Base-by-base conservation (phyloP, 2,888 invertebrate species). In the Desoria tigrina region DNA sequence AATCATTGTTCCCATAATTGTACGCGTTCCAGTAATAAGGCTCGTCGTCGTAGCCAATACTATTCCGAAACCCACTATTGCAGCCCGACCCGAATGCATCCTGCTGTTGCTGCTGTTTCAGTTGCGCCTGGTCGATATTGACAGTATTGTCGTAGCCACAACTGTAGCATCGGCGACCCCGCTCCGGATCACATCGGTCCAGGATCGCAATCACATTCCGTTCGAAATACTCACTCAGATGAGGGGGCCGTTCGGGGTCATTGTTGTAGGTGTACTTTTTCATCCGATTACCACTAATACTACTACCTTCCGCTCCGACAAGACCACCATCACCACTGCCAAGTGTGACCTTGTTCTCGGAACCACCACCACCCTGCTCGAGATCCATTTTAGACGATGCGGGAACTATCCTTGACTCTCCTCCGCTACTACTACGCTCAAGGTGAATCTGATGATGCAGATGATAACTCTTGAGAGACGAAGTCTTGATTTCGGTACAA, bases 191-290 rank as follows among this genome's bases (percentile, higher is more conserved):
- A 66, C 71, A 71, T 32, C 68, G 64, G 37, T 65, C 65, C 57
- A 71, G 45, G 23, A 71, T 64, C 37, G 71, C 71, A 39, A 71
- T 71, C 59, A 71, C 66, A 66, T 66, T 68, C 45, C 57, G 55
- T 18, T 68, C 71, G 27, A 61, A 54, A 39, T 61, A 68, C 59
- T 68, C 64, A 53, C 66, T 68, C 14, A 71, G 42, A 51, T 71
- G 71, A 2, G 71, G 71, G 6, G 68, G 66, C 28, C 63, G 50
- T 37, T 71, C 68, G 45, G 58, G 54, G 16, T 65, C 68, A 24
- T 67, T 60, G 9, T 60, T 61, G 28, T 56, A 67, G 16, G 65
- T 62, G 24, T 68, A 65, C 23, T 55, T 59, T 39, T 62, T 24
- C 55, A 56, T 45, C 16, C 61, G 56, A n/a, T 28, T 39, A 53